Percentiles rank a stretch among this genome's conserved stretches.
These are phyloP conservation scores for Oryzias dopingdopingensis DNA, from an alignment of 2,797 vertebrate species.

Conservation along the genomic window DNA sequence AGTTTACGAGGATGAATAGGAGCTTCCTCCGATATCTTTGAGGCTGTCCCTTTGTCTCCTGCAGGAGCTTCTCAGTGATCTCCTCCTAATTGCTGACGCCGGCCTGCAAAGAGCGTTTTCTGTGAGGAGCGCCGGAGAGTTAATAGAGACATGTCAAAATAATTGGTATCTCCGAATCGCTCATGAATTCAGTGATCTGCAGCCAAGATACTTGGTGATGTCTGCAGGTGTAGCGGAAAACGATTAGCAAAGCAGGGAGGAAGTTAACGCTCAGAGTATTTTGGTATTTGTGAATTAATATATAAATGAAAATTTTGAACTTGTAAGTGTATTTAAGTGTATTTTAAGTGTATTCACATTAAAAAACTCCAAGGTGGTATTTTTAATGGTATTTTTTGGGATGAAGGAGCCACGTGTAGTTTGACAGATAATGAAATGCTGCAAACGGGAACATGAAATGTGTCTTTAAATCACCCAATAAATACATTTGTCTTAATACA, in stretches of 20 bases:
- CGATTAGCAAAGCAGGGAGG: not conserved
- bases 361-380: too few species aligned
- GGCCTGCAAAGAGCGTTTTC: conserved; percentile 3
- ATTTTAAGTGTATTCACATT: too few species aligned
- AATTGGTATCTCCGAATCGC: conserved; percentile 5
- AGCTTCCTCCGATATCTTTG: not conserved
- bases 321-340: too few species aligned
- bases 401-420: too few species aligned
- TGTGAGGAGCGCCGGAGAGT: not conserved
- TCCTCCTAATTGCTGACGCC: not conserved
- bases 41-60: not conserved
- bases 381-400: too few species aligned
- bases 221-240: conserved; percentile 2
- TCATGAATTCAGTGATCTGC: conserved; percentile 7
- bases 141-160: conserved; percentile 20
- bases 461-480: too few species aligned
- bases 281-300: too few species aligned
- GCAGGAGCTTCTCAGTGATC: not conserved
- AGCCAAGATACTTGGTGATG: not conserved
- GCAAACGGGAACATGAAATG: too few species aligned
- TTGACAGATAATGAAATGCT: too few species aligned
- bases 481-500: too few species aligned
- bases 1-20: too few species aligned
- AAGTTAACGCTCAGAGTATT: not conserved
- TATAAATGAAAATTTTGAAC: too few species aligned